phyloP scores from a whole-genome alignment of 2,797 vertebrate genomes.

The Cynodonichthys magdalenae region DNA sequence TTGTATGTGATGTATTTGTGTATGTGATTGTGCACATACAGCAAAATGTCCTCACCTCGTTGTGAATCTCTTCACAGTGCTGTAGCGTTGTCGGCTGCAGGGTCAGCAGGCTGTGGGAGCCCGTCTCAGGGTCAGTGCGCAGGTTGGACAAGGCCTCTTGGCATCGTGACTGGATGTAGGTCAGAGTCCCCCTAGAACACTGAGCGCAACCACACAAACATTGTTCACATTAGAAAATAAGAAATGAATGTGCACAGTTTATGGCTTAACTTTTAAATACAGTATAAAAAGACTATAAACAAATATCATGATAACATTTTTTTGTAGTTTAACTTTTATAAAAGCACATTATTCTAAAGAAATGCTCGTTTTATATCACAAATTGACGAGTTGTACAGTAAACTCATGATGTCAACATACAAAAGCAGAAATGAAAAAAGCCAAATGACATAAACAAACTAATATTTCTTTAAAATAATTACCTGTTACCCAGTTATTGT shows the following conservation, averaged over 20 bases:
- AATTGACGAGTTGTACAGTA: too few relatives aligned
- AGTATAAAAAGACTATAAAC: too few relatives aligned
- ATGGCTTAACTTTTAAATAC: too few relatives aligned
- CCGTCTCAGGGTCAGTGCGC: constrained; percentile 73
- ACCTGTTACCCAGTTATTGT: too few relatives aligned
- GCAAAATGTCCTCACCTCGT: constrained; percentile 83
- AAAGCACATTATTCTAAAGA: too few relatives aligned
- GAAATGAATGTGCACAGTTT: not conserved
- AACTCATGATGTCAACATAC: too few relatives aligned
- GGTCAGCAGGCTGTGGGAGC: constrained; percentile 81
- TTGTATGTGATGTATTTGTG: not conserved
- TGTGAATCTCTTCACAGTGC: constrained; percentile 93
- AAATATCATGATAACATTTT: too few relatives aligned
- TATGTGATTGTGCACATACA: constrained; percentile 19
- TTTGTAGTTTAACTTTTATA: too few relatives aligned
- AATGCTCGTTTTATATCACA: too few relatives aligned
- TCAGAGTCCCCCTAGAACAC: constrained; percentile 91
- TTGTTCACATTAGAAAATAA: not conserved
- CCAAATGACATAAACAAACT: too few relatives aligned
- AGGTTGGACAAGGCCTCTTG: constrained; percentile 89
- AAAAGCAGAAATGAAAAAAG: too few relatives aligned
- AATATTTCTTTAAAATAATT: too few relatives aligned
- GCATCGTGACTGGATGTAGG: constrained; percentile 89
- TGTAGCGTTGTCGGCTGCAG: constrained; percentile 84
- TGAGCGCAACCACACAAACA: constrained; percentile 56